These are phyloP conservation scores for Lucilia sericata DNA, from an alignment of 1,140 invertebrate species.

Conservation along the genomic window DNA sequence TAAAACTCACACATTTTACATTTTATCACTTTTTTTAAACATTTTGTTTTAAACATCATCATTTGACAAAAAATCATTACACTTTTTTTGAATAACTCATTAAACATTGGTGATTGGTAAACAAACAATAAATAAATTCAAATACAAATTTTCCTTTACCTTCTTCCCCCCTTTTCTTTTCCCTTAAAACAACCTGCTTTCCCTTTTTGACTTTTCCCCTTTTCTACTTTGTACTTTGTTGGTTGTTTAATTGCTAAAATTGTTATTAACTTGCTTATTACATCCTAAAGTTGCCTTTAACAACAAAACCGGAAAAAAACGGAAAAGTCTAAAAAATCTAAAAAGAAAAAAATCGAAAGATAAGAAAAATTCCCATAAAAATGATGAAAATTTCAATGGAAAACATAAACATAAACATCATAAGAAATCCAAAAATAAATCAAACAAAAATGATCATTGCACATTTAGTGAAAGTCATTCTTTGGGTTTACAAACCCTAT, in stretches of 20 bases:
- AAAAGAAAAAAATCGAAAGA: slow-evolving; percentile 47
- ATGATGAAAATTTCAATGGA: slow-evolving; percentile 55
- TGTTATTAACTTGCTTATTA: too few relatives aligned
- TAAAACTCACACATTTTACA: neutral
- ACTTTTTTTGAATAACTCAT: neutral
- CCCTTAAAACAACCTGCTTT: neutral
- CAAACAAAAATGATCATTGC: neutral
- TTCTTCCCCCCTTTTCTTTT: neutral
- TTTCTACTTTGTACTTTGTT: neutral
- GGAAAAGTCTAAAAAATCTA: slow-evolving; percentile 40
- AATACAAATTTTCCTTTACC: neutral
- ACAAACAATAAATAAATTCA: neutral
- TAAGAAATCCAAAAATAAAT: slow-evolving; percentile 40
- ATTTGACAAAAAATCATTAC: neutral
- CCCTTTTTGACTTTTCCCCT: neutral
- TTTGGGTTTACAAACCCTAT: slow-evolving; percentile 36
- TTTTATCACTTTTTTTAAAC: too few relatives aligned
- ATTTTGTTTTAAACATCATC: too few relatives aligned
- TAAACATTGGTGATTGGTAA: neutral
- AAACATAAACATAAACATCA: slow-evolving; percentile 50
- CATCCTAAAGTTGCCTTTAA: neutral
- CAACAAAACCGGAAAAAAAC: slow-evolving; percentile 20
- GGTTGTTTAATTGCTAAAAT: neutral
- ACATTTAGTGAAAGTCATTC: slow-evolving; percentile 37
- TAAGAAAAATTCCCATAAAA: slow-evolving; percentile 55